phyloP scores from a whole-genome alignment of 1,140 invertebrate species.

The Chelonus insularis region DNA sequence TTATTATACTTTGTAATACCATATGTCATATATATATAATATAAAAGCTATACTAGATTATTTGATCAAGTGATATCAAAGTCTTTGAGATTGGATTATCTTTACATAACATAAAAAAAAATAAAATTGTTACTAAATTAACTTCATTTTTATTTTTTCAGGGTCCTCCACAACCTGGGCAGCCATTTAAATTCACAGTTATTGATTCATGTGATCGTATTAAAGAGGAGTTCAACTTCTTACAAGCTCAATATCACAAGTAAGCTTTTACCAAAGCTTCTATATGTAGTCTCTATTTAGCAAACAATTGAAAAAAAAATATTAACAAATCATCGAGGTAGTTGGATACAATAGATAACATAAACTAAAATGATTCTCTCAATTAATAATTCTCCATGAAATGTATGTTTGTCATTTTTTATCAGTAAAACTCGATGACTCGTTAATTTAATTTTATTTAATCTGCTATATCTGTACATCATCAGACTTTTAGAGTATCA shows the following conservation, averaged over 20 bases:
- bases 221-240: constrained; percentile 85
- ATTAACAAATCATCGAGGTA: neutral
- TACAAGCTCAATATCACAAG: constrained; percentile 86
- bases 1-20: too few species aligned
- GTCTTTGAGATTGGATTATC: too few species aligned
- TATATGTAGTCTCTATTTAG: too few species aligned
- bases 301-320: neutral
- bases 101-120: too few species aligned
- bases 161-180: constrained; percentile 82
- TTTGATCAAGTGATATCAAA: too few species aligned
- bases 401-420: neutral
- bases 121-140: too few species aligned
- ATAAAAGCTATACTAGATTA: too few species aligned
- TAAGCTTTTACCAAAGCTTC: constrained; percentile 65
- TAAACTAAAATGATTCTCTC: neutral
- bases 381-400: too few species aligned
- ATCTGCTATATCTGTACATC: too few species aligned
- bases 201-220: constrained; percentile 91
- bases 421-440: neutral
- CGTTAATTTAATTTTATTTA: neutral
- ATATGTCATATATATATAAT: too few species aligned
- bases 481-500: too few species aligned
- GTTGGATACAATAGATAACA: neutral
- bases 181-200: constrained; percentile 91
- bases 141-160: constrained; percentile 62